phyloP scores from a whole-genome alignment of 2,797 vertebrate species.

The Parotocinclus haroldoi region DNA sequence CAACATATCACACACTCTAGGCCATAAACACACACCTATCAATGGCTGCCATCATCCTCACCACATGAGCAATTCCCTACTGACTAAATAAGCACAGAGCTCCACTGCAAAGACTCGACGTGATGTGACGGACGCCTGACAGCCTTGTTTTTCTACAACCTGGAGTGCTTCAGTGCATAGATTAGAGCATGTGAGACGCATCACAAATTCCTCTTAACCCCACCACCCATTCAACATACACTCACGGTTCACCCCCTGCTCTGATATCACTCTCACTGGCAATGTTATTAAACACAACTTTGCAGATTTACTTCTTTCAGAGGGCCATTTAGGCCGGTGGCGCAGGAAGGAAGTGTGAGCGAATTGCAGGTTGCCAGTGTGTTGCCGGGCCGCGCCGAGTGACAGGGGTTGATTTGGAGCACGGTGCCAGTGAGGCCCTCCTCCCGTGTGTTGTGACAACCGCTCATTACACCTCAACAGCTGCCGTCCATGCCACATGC shows the following conservation, averaged over 20 bases:
- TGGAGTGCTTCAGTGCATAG: constrained; percentile 89
- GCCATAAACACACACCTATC: constrained; percentile 45
- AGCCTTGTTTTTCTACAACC: constrained; percentile 77
- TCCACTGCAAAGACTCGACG: neutral
- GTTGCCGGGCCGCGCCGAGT: constrained; percentile 82
- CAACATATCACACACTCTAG: neutral
- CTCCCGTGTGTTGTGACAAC: constrained; percentile 99
- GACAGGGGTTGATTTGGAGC: constrained; percentile 99
- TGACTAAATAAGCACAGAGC: constrained; percentile 34
- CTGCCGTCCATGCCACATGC: constrained; percentile 92
- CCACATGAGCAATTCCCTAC: constrained; percentile 23
- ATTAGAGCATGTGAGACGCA: constrained; percentile 91
- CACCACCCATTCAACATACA: constrained; percentile 60
- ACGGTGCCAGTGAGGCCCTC: constrained; percentile 89
- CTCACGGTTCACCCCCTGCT: constrained; percentile 61
- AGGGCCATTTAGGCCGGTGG: constrained; percentile 95
- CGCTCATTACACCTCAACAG: constrained; percentile 97
- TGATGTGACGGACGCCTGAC: constrained; percentile 11
- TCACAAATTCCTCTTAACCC: constrained; percentile 97
- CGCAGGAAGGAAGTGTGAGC: constrained; percentile 83
- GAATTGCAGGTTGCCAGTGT: constrained; percentile 99
- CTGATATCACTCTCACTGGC: constrained; percentile 80
- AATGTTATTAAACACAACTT: constrained; percentile 98
- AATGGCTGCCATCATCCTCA: constrained; percentile 22
- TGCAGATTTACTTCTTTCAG: constrained; percentile 96